A percentile compares a stretch with the other conserved stretches of the same genome.
These are phyloP conservation scores for Meloidogyne floridensis DNA, from an alignment of 1,140 invertebrate genomes.

Conservation along the genomic window DNA sequence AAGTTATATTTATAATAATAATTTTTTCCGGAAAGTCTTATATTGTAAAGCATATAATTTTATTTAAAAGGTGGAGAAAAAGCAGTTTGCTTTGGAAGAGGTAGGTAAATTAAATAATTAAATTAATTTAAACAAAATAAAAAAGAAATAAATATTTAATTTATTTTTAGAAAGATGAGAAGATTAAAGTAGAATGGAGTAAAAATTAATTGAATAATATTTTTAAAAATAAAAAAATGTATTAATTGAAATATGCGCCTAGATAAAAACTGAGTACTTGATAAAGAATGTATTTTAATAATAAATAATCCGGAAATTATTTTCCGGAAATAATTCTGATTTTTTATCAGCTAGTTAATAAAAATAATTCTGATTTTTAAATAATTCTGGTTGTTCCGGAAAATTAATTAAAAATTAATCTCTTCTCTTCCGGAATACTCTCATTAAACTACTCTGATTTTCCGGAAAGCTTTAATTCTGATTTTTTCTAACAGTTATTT, in stretches of 20 bases:
- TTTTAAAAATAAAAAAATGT: not conserved
- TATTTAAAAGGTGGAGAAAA: slow-evolving; percentile 22
- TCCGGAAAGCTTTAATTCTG: not conserved
- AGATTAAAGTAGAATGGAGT: slow-evolving; percentile 32
- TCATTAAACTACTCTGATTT: not conserved
- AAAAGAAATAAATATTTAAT: slow-evolving; percentile 2
- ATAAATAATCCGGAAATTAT: too few relatives aligned
- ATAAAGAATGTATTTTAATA: not conserved
- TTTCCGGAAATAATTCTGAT: too few relatives aligned
- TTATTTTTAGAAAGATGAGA: slow-evolving; percentile 28
- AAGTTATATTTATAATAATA: too few relatives aligned
- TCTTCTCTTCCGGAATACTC: not conserved
- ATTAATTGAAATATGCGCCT: not conserved
- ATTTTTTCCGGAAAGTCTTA: too few relatives aligned
- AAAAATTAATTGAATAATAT: slow-evolving; percentile 12
- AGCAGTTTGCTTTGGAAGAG: slow-evolving; percentile 31
- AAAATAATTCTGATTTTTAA: too few relatives aligned
- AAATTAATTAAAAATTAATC: not conserved
- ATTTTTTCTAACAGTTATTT: not conserved
- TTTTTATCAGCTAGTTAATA: too few relatives aligned
- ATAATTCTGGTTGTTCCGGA: not conserved
- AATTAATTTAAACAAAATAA: not conserved
- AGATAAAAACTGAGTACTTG: not conserved
- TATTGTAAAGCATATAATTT: too few relatives aligned
- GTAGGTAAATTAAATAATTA: slow-evolving; percentile 4